Evolutionary conservation across 2,797 vertebrate species (phyloP).

Genomic region (Distichodus sexfasciatus): DNA sequence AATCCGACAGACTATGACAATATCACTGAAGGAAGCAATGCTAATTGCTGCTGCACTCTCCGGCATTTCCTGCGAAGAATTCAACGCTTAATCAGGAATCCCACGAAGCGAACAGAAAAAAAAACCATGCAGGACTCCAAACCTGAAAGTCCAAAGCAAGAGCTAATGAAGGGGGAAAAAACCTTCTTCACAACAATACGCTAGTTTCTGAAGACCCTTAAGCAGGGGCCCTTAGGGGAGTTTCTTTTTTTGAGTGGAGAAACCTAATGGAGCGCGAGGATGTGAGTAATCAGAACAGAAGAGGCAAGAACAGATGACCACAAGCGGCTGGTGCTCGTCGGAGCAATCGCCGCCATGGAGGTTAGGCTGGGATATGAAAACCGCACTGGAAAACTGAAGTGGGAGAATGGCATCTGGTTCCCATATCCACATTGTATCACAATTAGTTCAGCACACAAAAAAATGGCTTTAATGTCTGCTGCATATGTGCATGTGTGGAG

Average conservation of each 20-base stretch:
- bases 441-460: conserved; percentile 71
- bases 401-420: conserved; percentile 79
- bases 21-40: conserved; percentile 35
- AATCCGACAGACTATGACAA: conserved; percentile 33
- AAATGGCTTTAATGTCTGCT: conserved; percentile 66
- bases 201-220: conserved; percentile 61
- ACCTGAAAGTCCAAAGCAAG: conserved; percentile 11
- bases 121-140: conserved; percentile 42
- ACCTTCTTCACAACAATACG: conserved; percentile 60
- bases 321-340: conserved; percentile 72
- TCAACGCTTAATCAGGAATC: conserved; percentile 33
- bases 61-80: conserved; percentile 36
- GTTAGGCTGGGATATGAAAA: conserved; percentile 73
- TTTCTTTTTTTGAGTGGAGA: conserved; percentile 57
- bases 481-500: conserved; percentile 35
- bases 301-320: conserved; percentile 67
- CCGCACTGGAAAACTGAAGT: conserved; percentile 70
- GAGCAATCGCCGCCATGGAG: conserved; percentile 67
- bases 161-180: not conserved
- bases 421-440: conserved; percentile 70
- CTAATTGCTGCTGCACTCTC: conserved; percentile 34
- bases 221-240: conserved; percentile 46
- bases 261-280: conserved; percentile 69
- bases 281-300: conserved; percentile 76
- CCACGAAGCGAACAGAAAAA: conserved; percentile 33